Evolutionary conservation across 30 jellyfish, hydroid and myxozoan genomes (phyloP).

Genomic region (Catostylus mosaicus): DNA sequence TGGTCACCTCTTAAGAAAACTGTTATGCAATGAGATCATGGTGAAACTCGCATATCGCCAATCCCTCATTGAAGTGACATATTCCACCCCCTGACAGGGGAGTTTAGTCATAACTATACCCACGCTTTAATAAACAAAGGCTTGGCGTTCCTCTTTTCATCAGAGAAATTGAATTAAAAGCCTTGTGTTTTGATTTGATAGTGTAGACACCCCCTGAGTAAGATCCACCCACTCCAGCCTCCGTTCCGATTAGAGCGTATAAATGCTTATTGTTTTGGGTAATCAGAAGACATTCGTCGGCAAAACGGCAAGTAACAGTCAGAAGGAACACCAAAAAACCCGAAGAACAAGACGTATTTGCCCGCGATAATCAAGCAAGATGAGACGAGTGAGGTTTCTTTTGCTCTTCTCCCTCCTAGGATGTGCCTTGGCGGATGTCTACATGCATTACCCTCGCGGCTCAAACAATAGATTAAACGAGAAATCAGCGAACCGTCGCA

Average conservation of each 20-base stretch:
- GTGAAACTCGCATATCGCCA: too few species aligned
- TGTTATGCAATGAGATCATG: too few species aligned
- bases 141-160: too few species aligned
- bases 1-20: too few species aligned
- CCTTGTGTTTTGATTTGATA: too few species aligned
- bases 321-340: background rate
- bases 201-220: background rate
- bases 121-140: too few species aligned
- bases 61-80: too few species aligned
- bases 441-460: slow-evolving; percentile 94
- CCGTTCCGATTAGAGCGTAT: background rate
- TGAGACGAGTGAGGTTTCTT: slow-evolving; percentile 6
- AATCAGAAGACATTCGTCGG: background rate
- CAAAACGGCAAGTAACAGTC: background rate
- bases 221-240: slow-evolving; percentile 8
- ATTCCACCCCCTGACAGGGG: too few species aligned
- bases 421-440: slow-evolving; percentile 63
- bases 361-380: background rate
- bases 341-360: background rate
- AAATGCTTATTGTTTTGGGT: background rate
- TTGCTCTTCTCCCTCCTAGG: slow-evolving; percentile 29
- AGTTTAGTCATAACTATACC: too few species aligned
- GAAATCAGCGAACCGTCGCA: slow-evolving; percentile 79
- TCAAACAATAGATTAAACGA: slow-evolving; percentile 95
- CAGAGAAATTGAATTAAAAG: too few species aligned